Conservation (phyloP, 1,140 invertebrate genomes). For the Bombus polaris region DNA sequence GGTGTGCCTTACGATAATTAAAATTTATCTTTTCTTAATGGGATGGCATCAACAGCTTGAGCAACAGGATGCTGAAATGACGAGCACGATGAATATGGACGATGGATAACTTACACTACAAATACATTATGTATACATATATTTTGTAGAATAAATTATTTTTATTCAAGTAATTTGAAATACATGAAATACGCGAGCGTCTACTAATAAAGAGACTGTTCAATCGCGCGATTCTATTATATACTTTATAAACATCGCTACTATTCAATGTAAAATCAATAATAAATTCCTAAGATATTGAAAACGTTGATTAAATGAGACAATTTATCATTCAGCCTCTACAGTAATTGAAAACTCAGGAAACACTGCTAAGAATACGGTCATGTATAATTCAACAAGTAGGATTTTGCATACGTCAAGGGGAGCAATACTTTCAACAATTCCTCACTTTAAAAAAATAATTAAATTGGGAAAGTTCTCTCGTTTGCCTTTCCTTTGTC, state of each 20-base stretch:
- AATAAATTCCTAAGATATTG: not conserved
- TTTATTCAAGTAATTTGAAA: not conserved
- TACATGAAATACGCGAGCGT: not conserved
- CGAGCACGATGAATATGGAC: not conserved
- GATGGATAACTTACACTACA: not conserved
- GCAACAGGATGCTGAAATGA: not conserved
- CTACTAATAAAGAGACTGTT: not conserved
- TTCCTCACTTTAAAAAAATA: not conserved
- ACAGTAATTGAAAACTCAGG: not conserved
- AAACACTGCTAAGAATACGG: not conserved
- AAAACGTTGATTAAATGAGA: not conserved
- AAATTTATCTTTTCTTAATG: conserved; percentile 50
- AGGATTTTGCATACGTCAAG: not conserved
- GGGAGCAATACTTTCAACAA: not conserved
- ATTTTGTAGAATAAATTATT: not conserved
- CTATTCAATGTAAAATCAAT: not conserved
- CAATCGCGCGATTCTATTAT: not conserved
- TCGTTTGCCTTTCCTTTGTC: not conserved
- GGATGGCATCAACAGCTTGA: not conserved
- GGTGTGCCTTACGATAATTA: conserved; percentile 45
- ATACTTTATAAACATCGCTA: not conserved
- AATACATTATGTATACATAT: not conserved
- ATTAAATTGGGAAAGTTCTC: not conserved
- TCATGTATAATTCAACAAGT: not conserved
- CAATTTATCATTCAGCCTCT: not conserved